Evolutionary conservation across 1,140 invertebrate genomes (phyloP), one percentile per base, ranked within the genome.

Genomic region (Lepidurus packardi): DNA sequence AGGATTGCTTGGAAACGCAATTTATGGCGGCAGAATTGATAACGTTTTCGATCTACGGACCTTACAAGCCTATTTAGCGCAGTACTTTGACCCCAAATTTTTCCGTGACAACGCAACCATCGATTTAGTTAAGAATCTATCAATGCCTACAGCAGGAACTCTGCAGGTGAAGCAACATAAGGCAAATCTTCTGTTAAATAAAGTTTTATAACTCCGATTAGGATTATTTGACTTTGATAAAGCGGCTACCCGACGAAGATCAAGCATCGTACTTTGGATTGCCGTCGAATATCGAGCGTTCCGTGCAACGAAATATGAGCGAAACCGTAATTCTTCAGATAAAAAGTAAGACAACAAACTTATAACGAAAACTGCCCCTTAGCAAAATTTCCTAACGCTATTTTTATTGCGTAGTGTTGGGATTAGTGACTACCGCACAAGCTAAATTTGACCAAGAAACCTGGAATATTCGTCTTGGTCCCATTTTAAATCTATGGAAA

Each of bases 21-120:
- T 97, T 78, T 98, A 96, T 83, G 95, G 95, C 1, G 95, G 95
- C 1, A 85, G 94, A 73, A 88, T 98, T 8, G 94, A 96, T 83
- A 94, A 95, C 81, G 83, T 86, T 8, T 91, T 92, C 83, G 96
- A 98, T 85, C 84, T 89, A 76, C 85, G 89, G 73, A 91, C 95
- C 2, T 83, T 98, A 34, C 85, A 87, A 11, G 89, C 91, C 0
- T 95, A 96, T 83, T 83, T 96, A 1, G 83, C 86, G n/a, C 87
- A 91, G 53, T 91, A 91, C 82, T 95, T 95, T 85, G 89, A 88
- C 77, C 81, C 82, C 79, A 79, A 79, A 88, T 87, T 77, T 89
- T 78, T 78, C 89, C 78, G 85, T 87, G 78, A 87, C 87, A 84
- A 88, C 85, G 82, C 73, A 44, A 84, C 89, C 0, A 84, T 91